A percentile compares a stretch with the other conserved stretches of the same genome.
phyloP scores from a whole-genome alignment of 2,888 invertebrate species.

The Lepidochitona cinerea region DNA sequence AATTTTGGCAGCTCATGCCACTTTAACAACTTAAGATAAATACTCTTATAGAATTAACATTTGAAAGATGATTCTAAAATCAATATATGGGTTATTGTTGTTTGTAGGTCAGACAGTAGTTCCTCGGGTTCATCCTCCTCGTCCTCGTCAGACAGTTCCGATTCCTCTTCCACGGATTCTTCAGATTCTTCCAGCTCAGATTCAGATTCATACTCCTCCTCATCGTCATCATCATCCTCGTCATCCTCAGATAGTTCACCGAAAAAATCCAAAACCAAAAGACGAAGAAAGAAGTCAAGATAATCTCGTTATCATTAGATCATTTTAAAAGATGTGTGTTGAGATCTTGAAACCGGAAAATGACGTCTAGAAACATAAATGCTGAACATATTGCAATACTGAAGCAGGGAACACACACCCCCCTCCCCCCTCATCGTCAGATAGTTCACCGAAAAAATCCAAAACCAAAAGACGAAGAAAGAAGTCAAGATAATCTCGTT shows the following conservation, averaged over 20 bases:
- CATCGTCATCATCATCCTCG: not conserved
- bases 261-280: not conserved
- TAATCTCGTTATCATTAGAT: too few relatives aligned
- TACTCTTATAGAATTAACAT: too few relatives aligned
- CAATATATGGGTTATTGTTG: too few relatives aligned
- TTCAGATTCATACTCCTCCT: not conserved
- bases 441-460: not conserved
- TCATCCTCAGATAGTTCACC: not conserved
- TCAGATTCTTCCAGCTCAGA: not conserved
- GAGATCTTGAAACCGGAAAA: too few relatives aligned
- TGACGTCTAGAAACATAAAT: too few relatives aligned
- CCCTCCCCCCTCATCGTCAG: not conserved
- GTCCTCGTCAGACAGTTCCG: not conserved
- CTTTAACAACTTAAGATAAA: too few relatives aligned
- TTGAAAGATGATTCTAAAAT: too few relatives aligned
- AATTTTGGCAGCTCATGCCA: too few relatives aligned
- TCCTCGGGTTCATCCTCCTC: not conserved
- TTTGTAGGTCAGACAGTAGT: not conserved
- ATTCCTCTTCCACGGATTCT: not conserved
- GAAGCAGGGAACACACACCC: too few relatives aligned
- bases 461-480: not conserved
- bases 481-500: too few relatives aligned
- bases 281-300: not conserved
- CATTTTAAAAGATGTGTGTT: too few relatives aligned
- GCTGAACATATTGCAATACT: too few relatives aligned